Percentiles rank a stretch among this genome's conserved stretches.
These are phyloP conservation scores for Lordiphosa andalusiaca DNA, from an alignment of 2,888 invertebrate species.

Conservation along the genomic window DNA sequence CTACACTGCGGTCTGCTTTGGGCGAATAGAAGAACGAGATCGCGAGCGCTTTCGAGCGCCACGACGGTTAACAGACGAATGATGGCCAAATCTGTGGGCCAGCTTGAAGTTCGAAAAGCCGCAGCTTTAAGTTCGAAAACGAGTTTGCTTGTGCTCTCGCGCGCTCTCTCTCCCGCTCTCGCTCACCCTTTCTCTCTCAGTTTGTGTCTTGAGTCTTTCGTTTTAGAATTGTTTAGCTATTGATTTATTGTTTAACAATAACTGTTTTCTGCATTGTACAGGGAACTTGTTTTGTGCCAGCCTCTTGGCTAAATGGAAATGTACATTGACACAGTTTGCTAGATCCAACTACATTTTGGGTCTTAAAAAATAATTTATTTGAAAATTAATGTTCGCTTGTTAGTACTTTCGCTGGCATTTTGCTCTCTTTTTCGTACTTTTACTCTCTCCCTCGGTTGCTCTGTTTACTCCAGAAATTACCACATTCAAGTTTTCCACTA, in stretches of 20 bases:
- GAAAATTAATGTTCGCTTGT: slow-evolving; percentile 8
- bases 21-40: slow-evolving; percentile 30
- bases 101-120: slow-evolving; percentile 34
- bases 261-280: slow-evolving; percentile 66
- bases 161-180: slow-evolving; percentile 23
- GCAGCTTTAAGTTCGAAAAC: slow-evolving; percentile 43
- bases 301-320: slow-evolving; percentile 3
- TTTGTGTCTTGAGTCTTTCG: slow-evolving; percentile 61
- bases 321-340: slow-evolving; percentile 1
- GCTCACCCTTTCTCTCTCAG: slow-evolving; percentile 31
- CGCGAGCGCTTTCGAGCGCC: slow-evolving; percentile 44
- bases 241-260: slow-evolving; percentile 70
- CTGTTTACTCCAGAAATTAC: slow-evolving; percentile 68
- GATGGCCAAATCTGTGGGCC: slow-evolving; percentile 51
- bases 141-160: slow-evolving; percentile 9
- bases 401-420: slow-evolving; percentile 30
- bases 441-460: slow-evolving; percentile 64
- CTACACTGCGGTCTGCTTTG: slow-evolving; percentile 16
- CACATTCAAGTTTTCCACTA: slow-evolving; percentile 37
- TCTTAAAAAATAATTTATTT: slow-evolving; percentile 19
- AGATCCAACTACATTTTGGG: slow-evolving; percentile 3
- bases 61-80: slow-evolving; percentile 70
- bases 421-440: slow-evolving; percentile 50
- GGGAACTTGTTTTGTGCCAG: slow-evolving; percentile 25
- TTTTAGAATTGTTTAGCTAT: slow-evolving; percentile 52